phyloP scores from a whole-genome alignment of 2,113 vertebrate species.

The Gorilla gorilla region DNA sequence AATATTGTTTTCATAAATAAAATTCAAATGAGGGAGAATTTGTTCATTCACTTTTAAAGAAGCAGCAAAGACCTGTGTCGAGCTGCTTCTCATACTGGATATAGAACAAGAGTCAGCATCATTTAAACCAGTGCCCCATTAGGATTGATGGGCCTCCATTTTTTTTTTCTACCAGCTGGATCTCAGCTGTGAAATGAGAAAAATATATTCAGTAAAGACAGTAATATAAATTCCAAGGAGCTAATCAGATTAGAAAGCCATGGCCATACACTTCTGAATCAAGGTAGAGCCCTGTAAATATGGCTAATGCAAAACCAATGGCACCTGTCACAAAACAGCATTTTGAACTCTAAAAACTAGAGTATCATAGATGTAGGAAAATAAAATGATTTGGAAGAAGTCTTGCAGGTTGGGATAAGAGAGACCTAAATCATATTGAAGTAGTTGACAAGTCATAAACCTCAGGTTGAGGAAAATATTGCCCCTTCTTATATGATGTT shows the following conservation, averaged over 20 bases:
- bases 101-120: neutral
- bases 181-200: slow-evolving; percentile 11
- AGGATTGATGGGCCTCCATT: neutral
- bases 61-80: neutral
- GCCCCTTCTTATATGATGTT: neutral
- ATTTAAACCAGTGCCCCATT: neutral
- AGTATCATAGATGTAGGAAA: slow-evolving; percentile 42
- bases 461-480: neutral
- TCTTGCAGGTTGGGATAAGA: neutral
- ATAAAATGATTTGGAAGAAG: neutral
- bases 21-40: neutral
- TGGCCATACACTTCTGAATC: neutral
- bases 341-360: neutral
- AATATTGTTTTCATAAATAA: neutral
- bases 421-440: neutral
- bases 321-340: neutral
- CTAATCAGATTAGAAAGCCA: slow-evolving; percentile 20
- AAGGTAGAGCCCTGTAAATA: slow-evolving; percentile 14
- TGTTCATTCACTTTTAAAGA: neutral
- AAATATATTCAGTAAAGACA: neutral
- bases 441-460: neutral
- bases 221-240: neutral
- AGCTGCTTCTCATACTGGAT: neutral
- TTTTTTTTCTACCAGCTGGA: neutral
- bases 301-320: neutral